Conservation (phyloP, 2,797 vertebrate species). For the Knipowitschia caucasica region DNA sequence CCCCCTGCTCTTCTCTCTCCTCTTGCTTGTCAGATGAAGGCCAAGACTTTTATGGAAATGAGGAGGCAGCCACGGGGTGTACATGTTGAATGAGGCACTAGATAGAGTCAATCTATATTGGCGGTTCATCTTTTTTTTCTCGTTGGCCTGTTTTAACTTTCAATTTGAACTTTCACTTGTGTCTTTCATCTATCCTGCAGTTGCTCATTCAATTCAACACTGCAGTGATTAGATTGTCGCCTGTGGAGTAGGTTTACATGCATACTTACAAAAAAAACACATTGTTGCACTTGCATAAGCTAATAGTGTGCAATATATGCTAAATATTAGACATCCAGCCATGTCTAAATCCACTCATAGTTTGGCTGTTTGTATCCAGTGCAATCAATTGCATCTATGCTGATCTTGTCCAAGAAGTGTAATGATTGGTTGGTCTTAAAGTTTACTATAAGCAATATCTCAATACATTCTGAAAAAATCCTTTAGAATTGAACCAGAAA, state of each 20-base stretch:
- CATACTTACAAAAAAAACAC: too few relatives aligned
- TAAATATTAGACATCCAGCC: too few relatives aligned
- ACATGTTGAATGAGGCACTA: constrained; percentile 69
- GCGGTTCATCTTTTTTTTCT: constrained; percentile 64
- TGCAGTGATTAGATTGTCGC: constrained; percentile 64
- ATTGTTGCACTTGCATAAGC: too few relatives aligned
- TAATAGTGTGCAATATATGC: too few relatives aligned
- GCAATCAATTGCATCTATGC: too few relatives aligned
- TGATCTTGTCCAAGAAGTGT: too few relatives aligned
- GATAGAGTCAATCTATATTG: constrained; percentile 75
- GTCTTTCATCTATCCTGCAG: constrained; percentile 69
- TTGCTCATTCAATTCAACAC: constrained; percentile 67
- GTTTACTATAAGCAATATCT: too few relatives aligned
- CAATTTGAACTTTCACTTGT: constrained; percentile 68
- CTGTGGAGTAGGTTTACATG: constrained; percentile 46
- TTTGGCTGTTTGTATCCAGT: background rate
- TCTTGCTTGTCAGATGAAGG: constrained; percentile 71
- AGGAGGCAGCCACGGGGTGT: constrained; percentile 69
- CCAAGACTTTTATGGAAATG: constrained; percentile 77
- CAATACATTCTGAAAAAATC: too few relatives aligned
- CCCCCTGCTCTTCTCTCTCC: constrained; percentile 30
- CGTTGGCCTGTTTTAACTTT: constrained; percentile 64
- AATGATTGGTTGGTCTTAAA: too few relatives aligned
- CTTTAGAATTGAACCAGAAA: too few relatives aligned
- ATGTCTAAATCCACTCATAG: too few relatives aligned